These are phyloP conservation scores for Kradibia gibbosae DNA, from an alignment of 1,140 invertebrate genomes.

Conservation along the genomic window DNA sequence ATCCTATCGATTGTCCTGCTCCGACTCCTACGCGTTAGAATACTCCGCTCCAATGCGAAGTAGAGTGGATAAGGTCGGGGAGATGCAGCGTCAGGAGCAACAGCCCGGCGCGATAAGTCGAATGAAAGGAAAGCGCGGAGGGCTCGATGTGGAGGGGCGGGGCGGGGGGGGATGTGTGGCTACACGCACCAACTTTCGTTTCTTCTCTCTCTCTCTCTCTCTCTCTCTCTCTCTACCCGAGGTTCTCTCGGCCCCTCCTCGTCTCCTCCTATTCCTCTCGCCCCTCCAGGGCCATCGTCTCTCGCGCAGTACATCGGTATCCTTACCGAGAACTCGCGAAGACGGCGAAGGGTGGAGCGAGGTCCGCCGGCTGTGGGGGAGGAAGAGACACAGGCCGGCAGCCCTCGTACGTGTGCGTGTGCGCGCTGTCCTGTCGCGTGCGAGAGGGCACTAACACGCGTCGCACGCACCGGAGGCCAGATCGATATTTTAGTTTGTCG, in stretches of 20 bases:
- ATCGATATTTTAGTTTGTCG: slow-evolving; percentile 12
- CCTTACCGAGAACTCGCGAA: neutral
- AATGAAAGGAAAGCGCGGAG: neutral
- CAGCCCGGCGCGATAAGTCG: neutral
- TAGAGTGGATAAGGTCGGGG: neutral
- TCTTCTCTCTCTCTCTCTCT: slow-evolving; percentile 6
- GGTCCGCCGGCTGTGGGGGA: neutral
- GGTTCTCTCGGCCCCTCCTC: neutral
- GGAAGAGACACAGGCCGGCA: too few species aligned
- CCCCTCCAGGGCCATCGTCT: neutral
- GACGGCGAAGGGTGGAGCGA: too few species aligned
- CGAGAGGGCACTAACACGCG: neutral
- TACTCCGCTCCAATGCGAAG: neutral
- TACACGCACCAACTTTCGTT: neutral
- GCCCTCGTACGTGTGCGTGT: neutral
- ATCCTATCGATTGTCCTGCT: neutral
- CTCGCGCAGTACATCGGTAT: slow-evolving; percentile 6
- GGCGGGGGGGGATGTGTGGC: neutral
- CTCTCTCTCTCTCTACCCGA: slow-evolving; percentile 27
- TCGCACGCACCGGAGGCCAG: neutral
- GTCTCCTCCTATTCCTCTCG: neutral
- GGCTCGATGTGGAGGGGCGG: neutral
- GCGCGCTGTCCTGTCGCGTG: neutral
- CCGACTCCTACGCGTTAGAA: neutral
- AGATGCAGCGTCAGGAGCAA: neutral